Conservation (phyloP, 2,888 invertebrate species). For the Zaprionus obscuricornis region DNA sequence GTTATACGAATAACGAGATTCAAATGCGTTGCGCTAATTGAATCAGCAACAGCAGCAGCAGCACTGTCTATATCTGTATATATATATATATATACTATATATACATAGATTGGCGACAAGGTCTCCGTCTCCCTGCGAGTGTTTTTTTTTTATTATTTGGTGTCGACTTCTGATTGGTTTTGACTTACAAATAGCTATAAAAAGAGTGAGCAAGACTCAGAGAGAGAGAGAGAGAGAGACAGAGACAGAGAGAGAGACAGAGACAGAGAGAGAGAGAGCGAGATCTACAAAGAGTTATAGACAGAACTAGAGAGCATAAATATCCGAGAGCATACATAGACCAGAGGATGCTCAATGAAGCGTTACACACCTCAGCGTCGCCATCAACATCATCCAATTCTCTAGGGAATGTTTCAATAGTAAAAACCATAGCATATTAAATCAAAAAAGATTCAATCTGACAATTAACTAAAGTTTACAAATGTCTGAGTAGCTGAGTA, state of each 20-base stretch:
- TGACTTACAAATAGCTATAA: too few relatives aligned
- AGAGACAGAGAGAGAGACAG: not conserved
- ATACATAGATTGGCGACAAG: too few relatives aligned
- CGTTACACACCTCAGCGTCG: not conserved
- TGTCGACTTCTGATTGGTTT: conserved; percentile 40
- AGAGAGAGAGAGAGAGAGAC: not conserved
- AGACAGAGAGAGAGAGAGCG: not conserved
- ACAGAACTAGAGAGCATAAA: too few relatives aligned
- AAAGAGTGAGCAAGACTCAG: too few relatives aligned
- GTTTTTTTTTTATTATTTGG: too few relatives aligned
- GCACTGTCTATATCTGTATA: not conserved
- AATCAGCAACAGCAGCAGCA: conserved; percentile 31
- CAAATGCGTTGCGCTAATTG: conserved; percentile 52
- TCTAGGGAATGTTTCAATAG: conserved; percentile 4
- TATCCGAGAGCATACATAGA: too few relatives aligned
- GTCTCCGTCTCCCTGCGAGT: too few relatives aligned
- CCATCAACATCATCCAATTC: too few relatives aligned
- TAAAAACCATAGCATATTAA: not conserved
- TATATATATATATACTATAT: conserved; percentile 1
- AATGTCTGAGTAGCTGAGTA: too few relatives aligned
- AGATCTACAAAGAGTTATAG: too few relatives aligned
- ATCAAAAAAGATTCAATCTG: not conserved
- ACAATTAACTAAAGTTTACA: too few relatives aligned
- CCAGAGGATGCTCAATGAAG: not conserved
- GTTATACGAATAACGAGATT: conserved; percentile 46